Conservation (phyloP, 1,140 invertebrate species). For the Mya arenaria region DNA sequence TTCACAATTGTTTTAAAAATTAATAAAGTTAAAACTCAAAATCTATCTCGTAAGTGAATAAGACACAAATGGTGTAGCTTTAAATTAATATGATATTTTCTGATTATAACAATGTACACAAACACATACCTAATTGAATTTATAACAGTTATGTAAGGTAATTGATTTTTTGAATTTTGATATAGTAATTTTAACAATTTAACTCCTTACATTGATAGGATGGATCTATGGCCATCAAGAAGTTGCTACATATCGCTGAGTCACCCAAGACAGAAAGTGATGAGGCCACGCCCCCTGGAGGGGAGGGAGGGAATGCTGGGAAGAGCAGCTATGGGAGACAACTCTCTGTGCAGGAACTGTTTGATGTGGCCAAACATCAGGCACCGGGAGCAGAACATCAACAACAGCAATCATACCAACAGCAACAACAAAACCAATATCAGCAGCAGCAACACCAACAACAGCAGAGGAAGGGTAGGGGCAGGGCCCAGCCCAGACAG, state of each 20-base stretch:
- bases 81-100: no score
- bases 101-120: no score
- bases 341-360: conserved; percentile 76
- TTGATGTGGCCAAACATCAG: conserved; percentile 66
- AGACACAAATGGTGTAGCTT: no score
- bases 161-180: no score
- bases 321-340: conserved; percentile 68
- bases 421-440: background rate
- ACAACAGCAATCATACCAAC: conserved; percentile 3
- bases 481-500: no score
- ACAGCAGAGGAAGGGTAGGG: conserved; percentile 27
- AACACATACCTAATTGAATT: no score
- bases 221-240: conserved; percentile 26
- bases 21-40: no score
- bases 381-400: background rate
- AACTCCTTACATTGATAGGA: no score
- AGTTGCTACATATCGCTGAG: conserved; percentile 25
- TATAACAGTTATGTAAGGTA: no score
- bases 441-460: conserved; percentile 42
- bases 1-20: no score
- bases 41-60: no score
- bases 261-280: background rate
- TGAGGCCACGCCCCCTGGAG: background rate
- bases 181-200: no score
- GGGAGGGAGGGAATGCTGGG: background rate